Evolutionary conservation across 2,797 vertebrate species (phyloP), one percentile per base, ranked within the genome.

Genomic region (Melanotaenia trifasciata): DNA sequence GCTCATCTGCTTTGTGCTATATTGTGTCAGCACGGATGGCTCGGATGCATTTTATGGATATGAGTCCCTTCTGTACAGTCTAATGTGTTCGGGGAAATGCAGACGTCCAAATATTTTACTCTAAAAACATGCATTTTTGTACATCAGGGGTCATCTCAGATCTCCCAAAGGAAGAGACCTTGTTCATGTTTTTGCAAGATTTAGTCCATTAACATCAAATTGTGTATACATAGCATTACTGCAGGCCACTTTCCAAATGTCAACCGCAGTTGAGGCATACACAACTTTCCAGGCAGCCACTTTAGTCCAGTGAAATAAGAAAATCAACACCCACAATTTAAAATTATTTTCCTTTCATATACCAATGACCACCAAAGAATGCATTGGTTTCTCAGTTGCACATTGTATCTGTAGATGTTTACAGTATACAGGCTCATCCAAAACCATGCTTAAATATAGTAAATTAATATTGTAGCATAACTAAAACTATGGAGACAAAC

Each of bases 191-290:
- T 86, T 73, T 75, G 68, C 63, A 80, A 18, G 57, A 72, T 76
- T 76, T 74, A 75, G 69, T 50, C 63, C 60, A 84, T 88, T 86
- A 75, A 78, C 61, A 80, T 20, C 74, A 83, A 88, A 85, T 78
- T 70, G 67, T 80, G 69, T 78, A 60, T 77, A 68, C 56, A 80
- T 74, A 75, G 43, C 79, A 64, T 78, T 76, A 76, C 72, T 73
- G 47, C 57, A 72, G 28, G 67, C 33, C 64, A 45, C 79, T 84
- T 84, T 80, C 61, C 70, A 60, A 80, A 76, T 36, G 60, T 58
- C n/a, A 80, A 70, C 58, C 62, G n/a, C 65, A 57, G 69, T 70
- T 60, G 40, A 38, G 47, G 20, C 64, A 20, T 76, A 80, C 50
- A 79, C 68, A 74, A 70, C 70, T 69, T 70, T 85, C 62, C 71